phyloP scores from a whole-genome alignment of 1,140 invertebrate genomes.

The Berghia stephanieae region DNA sequence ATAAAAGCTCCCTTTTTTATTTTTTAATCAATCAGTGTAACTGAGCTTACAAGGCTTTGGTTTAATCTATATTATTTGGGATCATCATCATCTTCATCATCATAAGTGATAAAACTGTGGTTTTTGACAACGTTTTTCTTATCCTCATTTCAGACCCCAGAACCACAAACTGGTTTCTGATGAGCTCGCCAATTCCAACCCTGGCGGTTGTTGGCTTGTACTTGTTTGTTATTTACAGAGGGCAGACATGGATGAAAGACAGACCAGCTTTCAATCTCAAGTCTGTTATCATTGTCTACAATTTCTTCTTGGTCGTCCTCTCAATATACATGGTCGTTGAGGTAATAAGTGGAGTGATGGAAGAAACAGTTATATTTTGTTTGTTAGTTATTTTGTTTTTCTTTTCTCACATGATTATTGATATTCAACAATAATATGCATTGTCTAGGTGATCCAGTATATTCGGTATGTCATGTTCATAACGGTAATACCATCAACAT shows the following conservation, averaged over 20 bases:
- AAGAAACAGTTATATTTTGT: background rate
- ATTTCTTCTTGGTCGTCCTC: slow-evolving; percentile 85
- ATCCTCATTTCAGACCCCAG: slow-evolving; percentile 62
- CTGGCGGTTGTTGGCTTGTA: slow-evolving; percentile 62
- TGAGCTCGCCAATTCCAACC: slow-evolving; percentile 66
- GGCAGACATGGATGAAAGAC: slow-evolving; percentile 86
- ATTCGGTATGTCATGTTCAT: too few relatives aligned
- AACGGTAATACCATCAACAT: too few relatives aligned
- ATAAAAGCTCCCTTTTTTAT: too few relatives aligned
- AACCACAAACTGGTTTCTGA: slow-evolving; percentile 67
- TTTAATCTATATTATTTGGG: background rate
- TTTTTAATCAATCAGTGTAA: background rate
- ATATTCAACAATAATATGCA: too few relatives aligned
- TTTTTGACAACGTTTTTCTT: background rate
- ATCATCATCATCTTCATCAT: background rate
- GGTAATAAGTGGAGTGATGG: slow-evolving; percentile 39
- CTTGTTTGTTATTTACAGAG: slow-evolving; percentile 67
- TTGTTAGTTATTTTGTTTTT: background rate
- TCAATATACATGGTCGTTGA: slow-evolving; percentile 76
- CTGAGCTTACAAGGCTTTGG: background rate
- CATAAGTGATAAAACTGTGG: background rate
- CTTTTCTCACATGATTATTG: too few relatives aligned
- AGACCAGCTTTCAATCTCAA: slow-evolving; percentile 84
- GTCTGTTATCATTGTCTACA: slow-evolving; percentile 82
- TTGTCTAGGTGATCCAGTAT: too few relatives aligned